These are phyloP conservation scores for Latrodectus hesperus DNA, from an alignment of 2,888 invertebrate genomes.

Conservation along the genomic window DNA sequence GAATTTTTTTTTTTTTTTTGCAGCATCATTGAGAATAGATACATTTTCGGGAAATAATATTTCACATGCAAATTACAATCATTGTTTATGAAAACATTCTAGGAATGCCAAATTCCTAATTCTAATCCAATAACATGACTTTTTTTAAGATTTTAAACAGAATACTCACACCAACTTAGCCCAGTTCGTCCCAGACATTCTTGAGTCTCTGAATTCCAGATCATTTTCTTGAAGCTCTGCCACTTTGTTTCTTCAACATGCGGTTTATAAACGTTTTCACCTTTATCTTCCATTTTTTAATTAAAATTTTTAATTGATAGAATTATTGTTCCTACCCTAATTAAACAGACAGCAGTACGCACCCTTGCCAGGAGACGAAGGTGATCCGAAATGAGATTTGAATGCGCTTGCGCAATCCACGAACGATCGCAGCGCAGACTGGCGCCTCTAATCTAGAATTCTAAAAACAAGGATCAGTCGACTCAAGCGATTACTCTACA, in stretches of 20 bases:
- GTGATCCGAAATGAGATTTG: constrained; percentile 49
- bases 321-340: constrained; percentile 29
- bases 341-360: constrained; percentile 25
- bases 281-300: constrained; percentile 61
- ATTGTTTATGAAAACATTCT: too few species aligned
- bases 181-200: constrained; percentile 94
- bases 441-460: constrained; percentile 22
- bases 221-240: constrained; percentile 85
- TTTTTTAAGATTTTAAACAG: neutral
- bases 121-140: too few species aligned
- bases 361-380: constrained; percentile 60
- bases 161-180: constrained; percentile 93
- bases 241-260: constrained; percentile 72
- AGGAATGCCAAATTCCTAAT: neutral
- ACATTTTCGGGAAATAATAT: too few species aligned
- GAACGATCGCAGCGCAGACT: constrained; percentile 27
- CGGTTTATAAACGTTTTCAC: constrained; percentile 51
- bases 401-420: constrained; percentile 47
- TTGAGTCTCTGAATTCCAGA: constrained; percentile 93
- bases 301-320: constrained; percentile 28
- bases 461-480: neutral
- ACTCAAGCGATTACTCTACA: too few species aligned
- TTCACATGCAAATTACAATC: too few species aligned
- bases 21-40: too few species aligned
- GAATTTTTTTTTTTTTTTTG: too few species aligned